Conservation (phyloP, 2,113 vertebrate species). For the Peromyscus maniculatus region DNA sequence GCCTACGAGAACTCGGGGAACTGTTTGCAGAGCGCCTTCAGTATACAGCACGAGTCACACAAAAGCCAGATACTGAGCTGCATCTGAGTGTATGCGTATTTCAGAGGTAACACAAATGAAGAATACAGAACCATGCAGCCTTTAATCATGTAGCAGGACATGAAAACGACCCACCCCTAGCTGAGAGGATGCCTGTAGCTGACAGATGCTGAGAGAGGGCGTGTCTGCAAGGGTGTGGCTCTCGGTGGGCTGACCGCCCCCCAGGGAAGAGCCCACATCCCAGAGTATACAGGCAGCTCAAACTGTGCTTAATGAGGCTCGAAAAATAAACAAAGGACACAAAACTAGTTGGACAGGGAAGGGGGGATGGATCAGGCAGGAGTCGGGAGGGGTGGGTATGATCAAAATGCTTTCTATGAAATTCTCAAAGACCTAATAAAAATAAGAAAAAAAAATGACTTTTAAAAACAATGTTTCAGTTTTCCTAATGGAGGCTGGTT, state of each 20-base stretch:
- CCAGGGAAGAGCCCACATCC: not conserved
- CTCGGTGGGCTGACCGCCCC: not conserved
- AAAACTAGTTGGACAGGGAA: not conserved
- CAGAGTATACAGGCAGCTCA: not conserved
- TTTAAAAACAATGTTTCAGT: not conserved
- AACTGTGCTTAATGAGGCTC: not conserved
- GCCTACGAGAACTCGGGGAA: not conserved
- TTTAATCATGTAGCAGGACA: not conserved
- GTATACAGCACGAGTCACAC: not conserved
- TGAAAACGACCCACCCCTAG: not conserved
- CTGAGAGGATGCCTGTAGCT: not conserved
- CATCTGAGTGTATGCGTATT: not conserved
- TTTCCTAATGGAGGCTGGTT: not conserved
- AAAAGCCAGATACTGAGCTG: not conserved
- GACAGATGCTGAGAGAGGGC: not conserved
- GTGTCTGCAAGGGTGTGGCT: not conserved
- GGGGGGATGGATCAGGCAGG: not conserved
- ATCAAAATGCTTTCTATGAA: not conserved
- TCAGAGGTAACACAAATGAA: conserved; percentile 8
- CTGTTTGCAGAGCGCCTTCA: not conserved
- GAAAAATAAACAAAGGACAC: not conserved
- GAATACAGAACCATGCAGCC: not conserved
- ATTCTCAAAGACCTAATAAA: not conserved
- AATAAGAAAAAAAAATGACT: not conserved
- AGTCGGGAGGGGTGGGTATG: not conserved